Conservation (phyloP, 1,140 invertebrate genomes). For the Oreohelix idahoensis region DNA sequence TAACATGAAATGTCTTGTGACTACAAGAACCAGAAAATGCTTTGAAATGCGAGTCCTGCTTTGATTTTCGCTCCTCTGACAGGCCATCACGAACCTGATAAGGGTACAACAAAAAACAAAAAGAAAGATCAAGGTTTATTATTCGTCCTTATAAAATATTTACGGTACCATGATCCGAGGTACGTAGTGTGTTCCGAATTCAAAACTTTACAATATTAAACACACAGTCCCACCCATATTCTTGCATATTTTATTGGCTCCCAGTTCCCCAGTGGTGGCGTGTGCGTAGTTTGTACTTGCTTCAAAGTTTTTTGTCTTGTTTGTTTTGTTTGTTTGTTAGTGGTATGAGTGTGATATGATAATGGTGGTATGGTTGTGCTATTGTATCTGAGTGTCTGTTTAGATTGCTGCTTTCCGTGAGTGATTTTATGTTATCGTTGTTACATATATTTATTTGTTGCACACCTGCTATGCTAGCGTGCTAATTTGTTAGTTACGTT, state of each 20-base stretch:
- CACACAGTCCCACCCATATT: not conserved
- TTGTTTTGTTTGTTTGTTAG: not conserved
- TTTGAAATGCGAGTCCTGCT: no score
- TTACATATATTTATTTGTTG: no score
- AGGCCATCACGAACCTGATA: not conserved
- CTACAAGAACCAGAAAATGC: no score
- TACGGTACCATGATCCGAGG: not conserved
- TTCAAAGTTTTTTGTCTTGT: not conserved
- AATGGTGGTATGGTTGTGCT: no score
- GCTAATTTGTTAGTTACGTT: no score
- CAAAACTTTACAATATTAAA: constrained; percentile 25
- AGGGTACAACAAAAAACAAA: not conserved
- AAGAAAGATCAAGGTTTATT: not conserved
- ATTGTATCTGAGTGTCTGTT: no score
- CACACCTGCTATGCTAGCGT: no score
- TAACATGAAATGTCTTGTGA: no score
- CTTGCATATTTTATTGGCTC: constrained; percentile 10
- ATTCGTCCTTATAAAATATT: not conserved
- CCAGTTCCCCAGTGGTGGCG: not conserved
- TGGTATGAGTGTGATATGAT: no score
- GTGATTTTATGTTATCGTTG: no score
- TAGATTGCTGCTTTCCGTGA: no score
- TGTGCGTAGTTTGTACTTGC: not conserved
- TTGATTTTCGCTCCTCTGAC: not conserved
- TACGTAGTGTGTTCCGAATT: constrained; percentile 8